Conservation (phyloP, 2,888 invertebrate genomes). For the Plagiodera versicolora region DNA sequence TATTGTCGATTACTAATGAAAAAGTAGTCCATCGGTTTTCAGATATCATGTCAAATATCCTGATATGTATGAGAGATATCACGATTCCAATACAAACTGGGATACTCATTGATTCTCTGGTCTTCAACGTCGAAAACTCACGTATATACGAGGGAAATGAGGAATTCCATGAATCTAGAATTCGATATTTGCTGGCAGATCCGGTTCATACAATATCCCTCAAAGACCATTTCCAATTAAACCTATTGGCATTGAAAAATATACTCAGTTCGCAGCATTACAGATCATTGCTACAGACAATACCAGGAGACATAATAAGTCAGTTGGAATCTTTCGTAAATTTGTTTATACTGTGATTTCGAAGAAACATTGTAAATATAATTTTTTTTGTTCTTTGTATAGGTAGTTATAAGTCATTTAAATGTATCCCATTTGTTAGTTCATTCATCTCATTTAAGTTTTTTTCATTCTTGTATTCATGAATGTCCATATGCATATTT, state of each 20-base stretch:
- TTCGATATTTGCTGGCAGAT: constrained; percentile 70
- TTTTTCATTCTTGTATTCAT: too few relatives aligned
- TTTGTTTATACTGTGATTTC: constrained; percentile 17
- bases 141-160: constrained; percentile 60
- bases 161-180: constrained; percentile 62
- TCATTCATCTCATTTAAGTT: too few relatives aligned
- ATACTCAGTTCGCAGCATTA: constrained; percentile 78
- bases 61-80: constrained; percentile 79
- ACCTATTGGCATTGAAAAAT: constrained; percentile 69
- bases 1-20: constrained; percentile 69
- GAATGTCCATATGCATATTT: too few relatives aligned
- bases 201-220: constrained; percentile 80
- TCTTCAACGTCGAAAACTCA: constrained; percentile 49
- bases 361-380: too few relatives aligned
- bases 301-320: constrained; percentile 72
- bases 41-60: constrained; percentile 71
- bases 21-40: constrained; percentile 73
- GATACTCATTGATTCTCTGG: constrained; percentile 48
- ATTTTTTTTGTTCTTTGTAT: too few relatives aligned
- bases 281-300: constrained; percentile 70
- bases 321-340: constrained; percentile 59
- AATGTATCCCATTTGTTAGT: too few relatives aligned
- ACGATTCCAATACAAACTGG: constrained; percentile 69
- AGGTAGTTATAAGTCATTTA: too few relatives aligned
- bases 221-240: constrained; percentile 69